Conservation (phyloP, 1,140 invertebrate species). For the Trinorchestia longiramus region DNA sequence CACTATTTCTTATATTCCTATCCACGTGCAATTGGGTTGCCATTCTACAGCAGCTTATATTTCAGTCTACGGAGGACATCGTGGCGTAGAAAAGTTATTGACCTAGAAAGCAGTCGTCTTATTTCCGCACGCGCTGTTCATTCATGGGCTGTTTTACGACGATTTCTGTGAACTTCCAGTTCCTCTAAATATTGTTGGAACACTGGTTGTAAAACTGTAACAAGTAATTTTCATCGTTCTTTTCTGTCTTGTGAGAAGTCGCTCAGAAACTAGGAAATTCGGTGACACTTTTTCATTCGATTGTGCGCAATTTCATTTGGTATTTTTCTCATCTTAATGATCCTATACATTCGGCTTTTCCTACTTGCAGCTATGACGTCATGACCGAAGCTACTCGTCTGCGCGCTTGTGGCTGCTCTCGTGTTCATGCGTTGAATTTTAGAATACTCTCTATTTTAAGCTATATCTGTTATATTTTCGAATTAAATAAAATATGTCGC, state of each 20-base stretch:
- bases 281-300: background rate
- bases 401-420: background rate
- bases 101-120: background rate
- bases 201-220: background rate
- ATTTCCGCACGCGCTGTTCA: slow-evolving; percentile 47
- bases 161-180: slow-evolving; percentile 43
- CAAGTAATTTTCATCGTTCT: background rate
- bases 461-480: background rate
- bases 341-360: background rate
- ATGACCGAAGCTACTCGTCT: slow-evolving; percentile 25
- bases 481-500: background rate
- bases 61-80: background rate
- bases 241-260: background rate
- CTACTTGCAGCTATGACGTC: slow-evolving; percentile 16
- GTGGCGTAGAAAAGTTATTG: slow-evolving; percentile 25
- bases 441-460: background rate
- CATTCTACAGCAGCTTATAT: background rate
- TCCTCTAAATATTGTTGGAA: slow-evolving; percentile 22
- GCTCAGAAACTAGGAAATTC: background rate
- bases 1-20: no score
- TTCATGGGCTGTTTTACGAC: background rate
- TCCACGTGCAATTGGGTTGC: no score
- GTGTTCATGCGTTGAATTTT: slow-evolving; percentile 25
- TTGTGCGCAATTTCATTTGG: background rate
- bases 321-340: background rate